phyloP scores from a whole-genome alignment of 2,113 vertebrate species.

The Micromys minutus region DNA sequence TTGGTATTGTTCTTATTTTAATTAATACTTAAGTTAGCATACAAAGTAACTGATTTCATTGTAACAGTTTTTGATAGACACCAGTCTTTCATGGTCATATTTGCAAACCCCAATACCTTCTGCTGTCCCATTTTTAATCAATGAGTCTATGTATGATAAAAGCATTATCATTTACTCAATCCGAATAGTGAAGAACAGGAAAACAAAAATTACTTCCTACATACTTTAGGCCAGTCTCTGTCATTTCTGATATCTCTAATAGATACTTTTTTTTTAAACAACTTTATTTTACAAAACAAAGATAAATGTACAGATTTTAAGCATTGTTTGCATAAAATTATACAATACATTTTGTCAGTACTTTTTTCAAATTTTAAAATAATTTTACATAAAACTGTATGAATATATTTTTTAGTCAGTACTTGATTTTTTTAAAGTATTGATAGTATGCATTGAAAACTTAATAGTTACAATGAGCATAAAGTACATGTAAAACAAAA shows the following conservation, averaged over 20 bases:
- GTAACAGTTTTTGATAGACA: background rate
- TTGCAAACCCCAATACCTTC: background rate
- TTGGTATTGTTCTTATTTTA: background rate
- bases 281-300: no score
- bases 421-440: no score
- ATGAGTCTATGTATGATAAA: background rate
- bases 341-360: no score
- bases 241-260: background rate
- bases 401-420: no score
- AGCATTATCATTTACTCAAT: background rate
- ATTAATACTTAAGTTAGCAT: background rate
- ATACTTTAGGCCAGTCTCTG: background rate
- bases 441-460: no score
- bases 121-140: background rate
- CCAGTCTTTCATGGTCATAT: background rate
- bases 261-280: slow-evolving; percentile 23
- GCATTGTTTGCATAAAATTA: no score
- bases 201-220: background rate
- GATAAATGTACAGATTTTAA: no score
- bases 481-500: no score
- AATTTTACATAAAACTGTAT: no score
- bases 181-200: background rate
- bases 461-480: no score
- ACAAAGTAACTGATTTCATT: background rate
- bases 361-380: no score